Conservation (phyloP, 2,797 vertebrate genomes). For the Atherinosoma microstoma region DNA sequence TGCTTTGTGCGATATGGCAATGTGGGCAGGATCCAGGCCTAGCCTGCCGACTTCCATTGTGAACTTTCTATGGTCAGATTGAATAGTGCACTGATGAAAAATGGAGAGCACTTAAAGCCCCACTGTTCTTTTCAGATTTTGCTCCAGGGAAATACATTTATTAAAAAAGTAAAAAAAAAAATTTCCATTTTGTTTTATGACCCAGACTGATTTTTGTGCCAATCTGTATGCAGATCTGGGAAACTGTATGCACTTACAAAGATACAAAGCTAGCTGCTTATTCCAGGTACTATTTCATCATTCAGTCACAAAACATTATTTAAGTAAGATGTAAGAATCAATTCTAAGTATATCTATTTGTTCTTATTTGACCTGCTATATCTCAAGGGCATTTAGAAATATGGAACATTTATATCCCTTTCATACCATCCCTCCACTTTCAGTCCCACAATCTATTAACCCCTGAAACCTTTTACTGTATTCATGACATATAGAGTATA, state of each 20-base stretch:
- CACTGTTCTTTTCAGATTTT: slow-evolving; percentile 64
- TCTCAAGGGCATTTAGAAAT: slow-evolving; percentile 38
- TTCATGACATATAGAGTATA: slow-evolving; percentile 3
- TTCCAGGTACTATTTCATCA: slow-evolving; percentile 23
- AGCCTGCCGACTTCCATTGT: slow-evolving; percentile 57
- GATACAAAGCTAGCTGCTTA: slow-evolving; percentile 30
- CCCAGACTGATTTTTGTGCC: slow-evolving; percentile 47
- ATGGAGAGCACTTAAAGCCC: slow-evolving; percentile 67
- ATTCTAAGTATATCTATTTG: neutral
- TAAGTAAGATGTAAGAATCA: neutral
- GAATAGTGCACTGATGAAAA: slow-evolving; percentile 78
- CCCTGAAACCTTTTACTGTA: slow-evolving; percentile 37
- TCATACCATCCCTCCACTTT: slow-evolving; percentile 30
- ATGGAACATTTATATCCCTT: slow-evolving; percentile 53
- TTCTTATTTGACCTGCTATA: slow-evolving; percentile 29
- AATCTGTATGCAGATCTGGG: slow-evolving; percentile 47
- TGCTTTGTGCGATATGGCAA: slow-evolving; percentile 51
- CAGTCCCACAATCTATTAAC: slow-evolving; percentile 70
- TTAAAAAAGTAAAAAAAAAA: no score
- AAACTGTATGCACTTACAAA: slow-evolving; percentile 19
- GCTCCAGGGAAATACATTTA: slow-evolving; percentile 49
- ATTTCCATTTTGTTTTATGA: slow-evolving; percentile 23
- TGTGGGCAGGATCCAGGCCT: slow-evolving; percentile 65
- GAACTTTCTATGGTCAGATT: slow-evolving; percentile 67
- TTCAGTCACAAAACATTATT: slow-evolving; percentile 4